A percentile compares a stretch with the other conserved stretches of the same genome.
Evolutionary conservation across 2,888 invertebrate genomes (phyloP).

Genomic region (Drosophila stalkeri): DNA sequence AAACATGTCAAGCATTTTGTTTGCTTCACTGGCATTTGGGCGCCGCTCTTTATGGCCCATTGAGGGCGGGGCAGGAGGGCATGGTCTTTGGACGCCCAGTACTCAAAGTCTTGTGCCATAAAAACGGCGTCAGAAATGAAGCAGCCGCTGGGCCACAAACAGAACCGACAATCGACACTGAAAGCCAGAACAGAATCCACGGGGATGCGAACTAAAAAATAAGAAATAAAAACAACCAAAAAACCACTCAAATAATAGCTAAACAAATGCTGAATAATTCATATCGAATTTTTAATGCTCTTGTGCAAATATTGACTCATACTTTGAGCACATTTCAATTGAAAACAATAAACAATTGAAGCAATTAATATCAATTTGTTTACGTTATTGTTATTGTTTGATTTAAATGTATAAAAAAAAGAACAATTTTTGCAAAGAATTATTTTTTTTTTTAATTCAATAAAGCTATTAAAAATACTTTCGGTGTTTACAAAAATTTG

Average conservation of each 20-base stretch:
- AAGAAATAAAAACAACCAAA: not conserved
- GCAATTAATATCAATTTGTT: slow-evolving; percentile 21
- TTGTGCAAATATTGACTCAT: slow-evolving; percentile 6
- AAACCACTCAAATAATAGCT: slow-evolving; percentile 22
- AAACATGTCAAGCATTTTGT: slow-evolving; percentile 78
- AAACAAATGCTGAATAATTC: slow-evolving; percentile 24
- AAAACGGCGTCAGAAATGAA: slow-evolving; percentile 54
- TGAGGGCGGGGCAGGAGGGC: slow-evolving; percentile 15
- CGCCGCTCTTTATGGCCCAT: slow-evolving; percentile 53
- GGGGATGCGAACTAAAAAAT: slow-evolving; percentile 30
- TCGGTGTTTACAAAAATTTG: too few relatives aligned
- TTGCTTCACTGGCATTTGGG: slow-evolving; percentile 60
- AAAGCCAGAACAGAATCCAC: not conserved
- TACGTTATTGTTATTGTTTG: slow-evolving; percentile 1
- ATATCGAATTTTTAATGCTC: not conserved
- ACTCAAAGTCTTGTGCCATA: slow-evolving; percentile 46
- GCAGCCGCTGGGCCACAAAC: slow-evolving; percentile 39
- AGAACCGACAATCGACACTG: slow-evolving; percentile 15
- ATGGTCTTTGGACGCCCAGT: not conserved
- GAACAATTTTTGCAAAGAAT: not conserved
- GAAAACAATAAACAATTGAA: slow-evolving; percentile 12
- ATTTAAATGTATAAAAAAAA: not conserved
- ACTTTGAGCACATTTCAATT: not conserved
- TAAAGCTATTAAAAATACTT: not conserved
- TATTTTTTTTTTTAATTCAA: not conserved